Evolutionary conservation across 2,113 vertebrate species (phyloP).

Genomic region (Polypterus senegalus): DNA sequence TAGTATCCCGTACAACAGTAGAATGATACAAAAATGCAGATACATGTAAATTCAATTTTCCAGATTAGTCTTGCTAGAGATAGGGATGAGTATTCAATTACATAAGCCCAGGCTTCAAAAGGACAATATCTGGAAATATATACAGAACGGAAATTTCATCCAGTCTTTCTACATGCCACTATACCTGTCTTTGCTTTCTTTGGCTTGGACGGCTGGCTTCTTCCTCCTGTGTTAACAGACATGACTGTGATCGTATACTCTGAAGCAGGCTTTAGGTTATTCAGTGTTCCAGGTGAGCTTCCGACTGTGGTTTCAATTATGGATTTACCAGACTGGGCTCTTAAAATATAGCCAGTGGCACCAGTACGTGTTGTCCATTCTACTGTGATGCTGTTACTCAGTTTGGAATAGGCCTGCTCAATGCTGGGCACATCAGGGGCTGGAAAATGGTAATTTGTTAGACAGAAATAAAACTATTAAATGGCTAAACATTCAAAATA

Average conservation of each 20-base stretch:
- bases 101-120: too few relatives aligned
- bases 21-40: too few relatives aligned
- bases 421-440: conserved; percentile 68
- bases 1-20: too few relatives aligned
- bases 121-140: too few relatives aligned
- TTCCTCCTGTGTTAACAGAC: conserved; percentile 62
- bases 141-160: too few relatives aligned
- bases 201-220: conserved; percentile 66
- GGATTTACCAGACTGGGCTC: conserved; percentile 47
- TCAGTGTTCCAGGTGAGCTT: conserved; percentile 61
- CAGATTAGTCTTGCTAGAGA: too few relatives aligned
- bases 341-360: conserved; percentile 66
- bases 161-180: too few relatives aligned
- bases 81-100: too few relatives aligned
- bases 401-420: conserved; percentile 69
- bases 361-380: conserved; percentile 63
- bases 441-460: conserved; percentile 22
- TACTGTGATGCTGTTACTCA: conserved; percentile 76
- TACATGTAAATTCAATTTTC: too few relatives aligned
- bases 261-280: conserved; percentile 57
- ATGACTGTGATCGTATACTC: conserved; percentile 65
- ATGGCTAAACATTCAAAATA: too few relatives aligned
- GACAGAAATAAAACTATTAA: too few relatives aligned
- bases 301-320: conserved; percentile 52
- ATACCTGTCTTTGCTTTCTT: conserved; percentile 67